These are phyloP conservation scores for cattle (Bos taurus) DNA, from an alignment of 2,113 vertebrate species.

Conservation along the genomic window DNA sequence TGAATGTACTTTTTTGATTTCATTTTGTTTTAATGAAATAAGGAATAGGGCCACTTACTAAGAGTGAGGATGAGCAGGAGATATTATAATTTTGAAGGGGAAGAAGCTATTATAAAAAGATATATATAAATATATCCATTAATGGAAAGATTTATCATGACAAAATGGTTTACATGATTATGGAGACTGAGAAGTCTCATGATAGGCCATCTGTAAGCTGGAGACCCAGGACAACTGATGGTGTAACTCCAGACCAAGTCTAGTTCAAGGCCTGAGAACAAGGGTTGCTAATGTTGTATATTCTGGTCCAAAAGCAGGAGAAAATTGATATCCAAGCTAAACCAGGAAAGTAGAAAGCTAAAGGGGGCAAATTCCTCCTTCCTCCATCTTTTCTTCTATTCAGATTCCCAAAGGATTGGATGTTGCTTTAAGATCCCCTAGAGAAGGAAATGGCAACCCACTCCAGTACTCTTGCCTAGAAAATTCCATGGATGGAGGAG, in stretches of 20 bases:
- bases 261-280: not conserved
- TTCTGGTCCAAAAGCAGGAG: not conserved
- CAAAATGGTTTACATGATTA: not conserved
- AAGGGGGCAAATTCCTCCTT: not conserved
- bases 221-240: not conserved
- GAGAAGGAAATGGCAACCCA: too few relatives aligned
- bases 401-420: not conserved
- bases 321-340: not conserved
- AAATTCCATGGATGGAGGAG: too few relatives aligned
- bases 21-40: not conserved
- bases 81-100: not conserved
- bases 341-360: not conserved
- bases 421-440: not conserved
- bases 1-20: not conserved
- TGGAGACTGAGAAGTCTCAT: not conserved
- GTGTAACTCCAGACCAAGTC: not conserved
- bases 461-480: too few relatives aligned
- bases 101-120: not conserved
- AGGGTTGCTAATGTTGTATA: not conserved
- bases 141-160: not conserved
- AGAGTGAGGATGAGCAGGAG: not conserved
- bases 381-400: not conserved
- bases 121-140: not conserved
- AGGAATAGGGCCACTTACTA: not conserved
- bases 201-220: not conserved